Percentiles rank a stretch among this genome's conserved stretches.
These are phyloP conservation scores for Callaeas wilsoni DNA, from an alignment of 2,113 vertebrate species.

Conservation along the genomic window DNA sequence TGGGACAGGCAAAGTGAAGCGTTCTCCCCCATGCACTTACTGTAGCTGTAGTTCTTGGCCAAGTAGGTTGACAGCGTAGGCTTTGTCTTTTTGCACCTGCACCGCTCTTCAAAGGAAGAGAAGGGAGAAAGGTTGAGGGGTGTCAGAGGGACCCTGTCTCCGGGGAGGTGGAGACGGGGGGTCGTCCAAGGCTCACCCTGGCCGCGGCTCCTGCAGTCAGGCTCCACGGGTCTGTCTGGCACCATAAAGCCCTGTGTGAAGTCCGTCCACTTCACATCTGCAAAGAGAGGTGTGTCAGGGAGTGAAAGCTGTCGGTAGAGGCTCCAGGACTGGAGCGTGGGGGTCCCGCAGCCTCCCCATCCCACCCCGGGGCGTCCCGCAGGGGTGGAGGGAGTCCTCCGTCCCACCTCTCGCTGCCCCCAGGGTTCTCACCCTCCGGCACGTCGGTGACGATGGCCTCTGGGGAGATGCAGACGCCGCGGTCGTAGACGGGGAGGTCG, in stretches of 20 bases:
- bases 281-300: neutral
- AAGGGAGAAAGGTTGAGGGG: neutral
- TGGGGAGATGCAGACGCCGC: slow-evolving; percentile 80
- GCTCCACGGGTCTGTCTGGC: slow-evolving; percentile 60
- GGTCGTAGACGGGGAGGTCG: slow-evolving; percentile 79
- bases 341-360: neutral
- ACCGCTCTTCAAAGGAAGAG: slow-evolving; percentile 68
- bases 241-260: slow-evolving; percentile 75
- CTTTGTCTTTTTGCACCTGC: slow-evolving; percentile 80
- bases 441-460: slow-evolving; percentile 82
- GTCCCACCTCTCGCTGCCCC: neutral
- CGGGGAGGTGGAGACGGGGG: neutral
- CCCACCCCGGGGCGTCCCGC: neutral
- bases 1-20: fast-evolving
- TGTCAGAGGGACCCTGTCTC: neutral
- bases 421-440: slow-evolving; percentile 69
- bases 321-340: neutral
- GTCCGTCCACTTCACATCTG: slow-evolving; percentile 77
- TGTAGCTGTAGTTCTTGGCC: slow-evolving; percentile 82
- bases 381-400: neutral
- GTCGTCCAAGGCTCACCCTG: slow-evolving; percentile 61
- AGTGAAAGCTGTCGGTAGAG: neutral
- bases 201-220: slow-evolving; percentile 69
- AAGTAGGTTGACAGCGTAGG: slow-evolving; percentile 77
- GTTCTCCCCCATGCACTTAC: slow-evolving; percentile 59